These are phyloP conservation scores for Lycophotia porphyrea DNA, from an alignment of 2,888 invertebrate genomes.

Conservation along the genomic window DNA sequence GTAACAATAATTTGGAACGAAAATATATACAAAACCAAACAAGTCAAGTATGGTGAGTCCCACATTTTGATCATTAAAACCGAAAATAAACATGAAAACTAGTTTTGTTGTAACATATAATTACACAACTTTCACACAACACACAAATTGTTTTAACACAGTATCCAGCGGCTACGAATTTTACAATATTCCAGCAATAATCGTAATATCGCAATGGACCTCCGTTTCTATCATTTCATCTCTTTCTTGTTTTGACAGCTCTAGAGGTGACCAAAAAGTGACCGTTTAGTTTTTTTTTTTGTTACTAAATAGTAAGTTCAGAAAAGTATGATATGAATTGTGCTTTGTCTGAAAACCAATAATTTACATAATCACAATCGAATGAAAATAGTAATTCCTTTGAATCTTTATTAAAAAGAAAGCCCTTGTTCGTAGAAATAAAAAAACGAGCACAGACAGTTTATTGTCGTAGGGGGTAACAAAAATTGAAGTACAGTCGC, in stretches of 20 bases:
- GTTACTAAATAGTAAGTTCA: constrained; percentile 30
- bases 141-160: constrained; percentile 72
- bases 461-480: neutral
- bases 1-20: constrained; percentile 93
- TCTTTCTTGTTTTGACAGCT: constrained; percentile 64
- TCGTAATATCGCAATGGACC: constrained; percentile 74
- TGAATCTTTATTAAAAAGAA: neutral
- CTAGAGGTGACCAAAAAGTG: constrained; percentile 39
- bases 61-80: constrained; percentile 85
- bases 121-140: constrained; percentile 75
- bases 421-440: neutral
- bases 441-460: neutral
- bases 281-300: constrained; percentile 2
- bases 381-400: neutral
- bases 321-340: neutral
- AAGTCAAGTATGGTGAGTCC: constrained; percentile 90
- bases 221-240: constrained; percentile 65
- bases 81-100: constrained; percentile 80
- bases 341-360: neutral
- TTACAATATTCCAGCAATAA: constrained; percentile 72
- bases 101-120: constrained; percentile 69
- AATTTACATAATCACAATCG: neutral
- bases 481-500: no score
- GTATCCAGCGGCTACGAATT: constrained; percentile 75
- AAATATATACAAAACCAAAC: constrained; percentile 93